Evolutionary conservation across 1,140 invertebrate species (phyloP).

Genomic region (Colletes latitarsis): DNA sequence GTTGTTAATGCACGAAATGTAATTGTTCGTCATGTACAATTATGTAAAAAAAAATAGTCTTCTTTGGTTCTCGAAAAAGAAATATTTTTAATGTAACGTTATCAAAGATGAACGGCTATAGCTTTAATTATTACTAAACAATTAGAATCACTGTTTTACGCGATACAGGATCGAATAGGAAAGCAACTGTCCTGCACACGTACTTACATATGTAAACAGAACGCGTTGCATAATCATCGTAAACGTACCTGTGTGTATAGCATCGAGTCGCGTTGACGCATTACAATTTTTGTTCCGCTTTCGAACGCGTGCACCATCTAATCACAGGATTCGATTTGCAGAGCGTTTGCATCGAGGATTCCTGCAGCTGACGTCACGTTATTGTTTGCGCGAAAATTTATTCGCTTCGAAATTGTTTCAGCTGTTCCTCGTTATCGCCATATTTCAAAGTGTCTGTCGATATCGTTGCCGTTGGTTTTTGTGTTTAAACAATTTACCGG

Average conservation of each 20-base stretch:
- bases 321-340: slow-evolving; percentile 11
- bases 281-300: slow-evolving; percentile 26
- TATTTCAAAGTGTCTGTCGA: neutral
- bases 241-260: neutral
- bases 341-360: neutral
- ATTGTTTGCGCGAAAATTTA: neutral
- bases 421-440: neutral
- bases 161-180: neutral
- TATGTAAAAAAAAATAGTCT: too few species aligned
- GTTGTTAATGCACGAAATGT: too few species aligned
- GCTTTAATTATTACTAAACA: too few species aligned
- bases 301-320: neutral
- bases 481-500: too few species aligned
- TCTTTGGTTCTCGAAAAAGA: too few species aligned
- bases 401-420: slow-evolving; percentile 1
- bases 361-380: neutral
- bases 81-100: too few species aligned
- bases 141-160: neutral
- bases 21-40: too few species aligned
- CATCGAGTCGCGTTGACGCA: neutral
- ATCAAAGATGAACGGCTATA: too few species aligned
- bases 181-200: slow-evolving; percentile 1
- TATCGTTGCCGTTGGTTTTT: neutral
- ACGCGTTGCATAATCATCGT: slow-evolving; percentile 20
- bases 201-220: neutral